Evolutionary conservation across 2,113 vertebrate genomes (phyloP).

Genomic region (Acanthochromis polyacanthus): DNA sequence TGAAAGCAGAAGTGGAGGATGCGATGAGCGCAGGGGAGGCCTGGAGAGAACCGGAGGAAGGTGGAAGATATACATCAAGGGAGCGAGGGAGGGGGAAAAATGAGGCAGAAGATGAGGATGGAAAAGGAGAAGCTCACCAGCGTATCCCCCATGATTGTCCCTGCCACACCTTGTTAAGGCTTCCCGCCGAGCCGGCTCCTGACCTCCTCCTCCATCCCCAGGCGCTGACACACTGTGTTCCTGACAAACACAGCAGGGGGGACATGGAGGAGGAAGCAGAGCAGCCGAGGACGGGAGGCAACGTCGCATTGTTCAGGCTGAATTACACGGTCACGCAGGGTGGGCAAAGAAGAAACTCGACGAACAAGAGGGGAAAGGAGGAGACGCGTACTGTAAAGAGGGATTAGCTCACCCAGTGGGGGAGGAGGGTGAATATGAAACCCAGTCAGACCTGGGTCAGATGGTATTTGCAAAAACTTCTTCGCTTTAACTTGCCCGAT

Average conservation of each 20-base stretch:
- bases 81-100: slow-evolving; percentile 7
- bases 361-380: slow-evolving; percentile 33
- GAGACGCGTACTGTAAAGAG: slow-evolving; percentile 45
- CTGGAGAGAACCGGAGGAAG: slow-evolving; percentile 45
- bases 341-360: slow-evolving; percentile 45
- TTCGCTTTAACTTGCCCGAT: slow-evolving; percentile 17
- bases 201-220: slow-evolving; percentile 4
- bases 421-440: slow-evolving; percentile 43
- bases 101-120: slow-evolving; percentile 24
- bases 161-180: slow-evolving; percentile 70
- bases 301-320: slow-evolving; percentile 50
- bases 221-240: slow-evolving; percentile 58
- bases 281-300: slow-evolving; percentile 27
- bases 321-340: slow-evolving; percentile 58
- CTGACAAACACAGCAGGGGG: slow-evolving; percentile 49
- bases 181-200: slow-evolving; percentile 20
- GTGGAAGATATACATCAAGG: slow-evolving; percentile 23
- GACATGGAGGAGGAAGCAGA: neutral
- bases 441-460: slow-evolving; percentile 50
- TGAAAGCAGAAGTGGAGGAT: slow-evolving; percentile 60
- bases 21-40: slow-evolving; percentile 49
- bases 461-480: slow-evolving; percentile 49
- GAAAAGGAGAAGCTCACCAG: slow-evolving; percentile 31
- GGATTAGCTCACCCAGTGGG: slow-evolving; percentile 58
- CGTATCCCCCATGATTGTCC: slow-evolving; percentile 50